These are phyloP conservation scores for Pteromalus puparum DNA, from an alignment of 1,140 invertebrate genomes.

Conservation along the genomic window DNA sequence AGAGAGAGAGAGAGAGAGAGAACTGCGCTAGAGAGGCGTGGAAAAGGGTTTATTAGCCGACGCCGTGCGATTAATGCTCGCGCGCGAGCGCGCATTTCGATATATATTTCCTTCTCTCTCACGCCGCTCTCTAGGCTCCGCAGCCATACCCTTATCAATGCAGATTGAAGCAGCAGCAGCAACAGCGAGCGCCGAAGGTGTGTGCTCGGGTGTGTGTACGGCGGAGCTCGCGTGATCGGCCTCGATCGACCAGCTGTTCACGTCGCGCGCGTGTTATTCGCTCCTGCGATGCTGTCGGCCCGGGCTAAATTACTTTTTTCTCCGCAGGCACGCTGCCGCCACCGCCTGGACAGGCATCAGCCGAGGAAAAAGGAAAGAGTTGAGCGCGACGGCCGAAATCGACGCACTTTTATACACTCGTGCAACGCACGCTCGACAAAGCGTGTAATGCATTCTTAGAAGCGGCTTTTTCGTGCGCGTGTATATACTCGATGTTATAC, in stretches of 20 bases:
- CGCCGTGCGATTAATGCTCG: neutral
- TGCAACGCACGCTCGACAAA: neutral
- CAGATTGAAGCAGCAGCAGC: neutral
- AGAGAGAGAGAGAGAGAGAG: too few relatives aligned
- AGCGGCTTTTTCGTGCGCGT: neutral
- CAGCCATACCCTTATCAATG: neutral
- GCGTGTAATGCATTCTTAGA: slow-evolving; percentile 1
- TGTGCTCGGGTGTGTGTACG: neutral
- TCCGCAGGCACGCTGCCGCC: neutral
- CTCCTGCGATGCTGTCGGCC: neutral
- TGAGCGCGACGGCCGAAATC: neutral
- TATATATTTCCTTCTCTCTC: neutral
- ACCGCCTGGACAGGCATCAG: neutral
- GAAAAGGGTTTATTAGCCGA: slow-evolving; percentile 1
- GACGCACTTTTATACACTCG: neutral
- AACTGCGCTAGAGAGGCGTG: neutral
- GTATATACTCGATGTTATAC: neutral
- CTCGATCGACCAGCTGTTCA: slow-evolving; percentile 2
- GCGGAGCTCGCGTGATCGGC: neutral
- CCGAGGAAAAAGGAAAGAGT: neutral
- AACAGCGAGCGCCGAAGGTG: neutral
- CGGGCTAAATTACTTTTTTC: slow-evolving; percentile 4
- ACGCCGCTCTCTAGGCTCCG: neutral
- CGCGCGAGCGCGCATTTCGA: neutral
- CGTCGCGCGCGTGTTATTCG: neutral